Evolutionary conservation across 2,888 invertebrate species (phyloP), one percentile per base, ranked within the genome.

Genomic region (Lobophora halterata): DNA sequence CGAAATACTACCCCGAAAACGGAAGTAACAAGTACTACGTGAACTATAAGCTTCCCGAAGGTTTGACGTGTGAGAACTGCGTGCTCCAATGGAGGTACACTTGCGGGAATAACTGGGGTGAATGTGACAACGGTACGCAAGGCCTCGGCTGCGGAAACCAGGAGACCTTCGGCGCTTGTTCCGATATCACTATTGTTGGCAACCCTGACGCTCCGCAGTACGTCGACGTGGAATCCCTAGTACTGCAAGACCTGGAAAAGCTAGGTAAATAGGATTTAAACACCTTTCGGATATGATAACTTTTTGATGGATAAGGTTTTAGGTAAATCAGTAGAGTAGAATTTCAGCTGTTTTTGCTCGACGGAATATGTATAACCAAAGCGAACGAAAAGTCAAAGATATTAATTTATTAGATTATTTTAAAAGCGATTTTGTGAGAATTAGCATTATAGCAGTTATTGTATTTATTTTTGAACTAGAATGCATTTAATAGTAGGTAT

Each of bases 1-100:
- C 86, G 0, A 83, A 91, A 29, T 95, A 90, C 64, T 94, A 92
- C 65, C 94, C 94, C 0, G 89, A 89, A 14, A 1, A 27, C n/a
- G 92, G 92, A 40, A 93, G 91, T 46, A 89, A 89, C 27, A 90
- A 92, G 8, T 95, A 94, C 63, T 90, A 92, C 47, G 89, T 92
- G 21, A 89, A 88, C 29, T 91, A 92, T 48, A 85, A 89, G 34
- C 76, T 93, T 0, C 91, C 88, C 0, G 19, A 73, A 17, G 91
- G 89, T 6, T 59, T 95, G 3, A 89, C 90, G 5, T 96, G 96
- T 61, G 88, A 90, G 0, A 94, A 94, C 61, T 96, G 96, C 62
- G 91, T 96, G 0, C 81, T 96, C 0, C 96, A 96, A 61, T 97
- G 96, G 96, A 90, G 91, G 52, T 97, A 96, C 65, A 88, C 92